Evolutionary conservation across 2,797 vertebrate species (phyloP), one percentile per base, ranked within the genome.

Genomic region (Phoeniculus purpureus): DNA sequence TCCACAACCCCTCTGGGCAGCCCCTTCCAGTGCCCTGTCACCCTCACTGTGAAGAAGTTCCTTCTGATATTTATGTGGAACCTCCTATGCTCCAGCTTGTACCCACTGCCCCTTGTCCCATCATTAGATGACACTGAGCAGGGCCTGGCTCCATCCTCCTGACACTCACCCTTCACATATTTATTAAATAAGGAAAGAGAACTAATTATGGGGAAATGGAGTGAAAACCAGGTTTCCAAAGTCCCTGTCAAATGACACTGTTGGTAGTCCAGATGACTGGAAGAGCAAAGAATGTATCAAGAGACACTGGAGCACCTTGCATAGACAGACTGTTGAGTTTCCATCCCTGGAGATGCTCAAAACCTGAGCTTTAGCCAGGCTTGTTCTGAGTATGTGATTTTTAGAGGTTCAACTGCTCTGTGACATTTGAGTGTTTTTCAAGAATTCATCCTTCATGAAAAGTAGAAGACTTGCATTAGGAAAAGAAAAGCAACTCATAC

Each of bases 231-330:
- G 47, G 5, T 37, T 47, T 78, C 40, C 27, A 0, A 1, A 26
- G 73, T 60, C 26, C 9, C 62, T 48, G 22, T 45, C 68, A 68
- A 59, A 47, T 48, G 50, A 50, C 81, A 9, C 43, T 1, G 55
- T 70, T 72, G 47, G 10, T 60, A 84, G 45, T 62, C 19, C 45
- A 75, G n/a, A n/a, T n/a, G 16, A 6, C 27, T 60, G 29, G 43
- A 43, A 43, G 43, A 77, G 10, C 5, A 80, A 61, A 25, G 8
- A 37, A 7, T 34, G 13, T 55, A 31, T 67, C 29, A 84, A 48
- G 61, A 76, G 55, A 10, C 25, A 15, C 15, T 26, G 20, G 26
- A 83, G 5, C 21, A 58, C 0, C 0, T 10, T 56, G 34, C 10
- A 15, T 45, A 8, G 23, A 23, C 27, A n/a, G 51, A 7, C 20